These are phyloP conservation scores for Chrysaora quinquecirrha DNA, from an alignment of 30 jellyfish, hydroid and myxozoan genomes.

Conservation along the genomic window DNA sequence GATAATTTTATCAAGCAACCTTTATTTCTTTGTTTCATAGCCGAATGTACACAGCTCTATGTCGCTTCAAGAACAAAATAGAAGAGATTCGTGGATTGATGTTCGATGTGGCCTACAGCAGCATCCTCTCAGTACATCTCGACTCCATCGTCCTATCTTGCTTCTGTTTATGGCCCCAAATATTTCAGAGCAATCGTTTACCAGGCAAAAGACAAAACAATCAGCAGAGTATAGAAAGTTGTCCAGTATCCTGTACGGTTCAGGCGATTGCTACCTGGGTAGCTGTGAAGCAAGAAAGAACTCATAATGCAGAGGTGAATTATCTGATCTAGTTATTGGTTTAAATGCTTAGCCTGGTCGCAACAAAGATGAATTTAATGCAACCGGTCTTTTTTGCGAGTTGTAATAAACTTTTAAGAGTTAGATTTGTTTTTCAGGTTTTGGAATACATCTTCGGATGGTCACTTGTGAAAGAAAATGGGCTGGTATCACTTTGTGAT, in stretches of 20 bases:
- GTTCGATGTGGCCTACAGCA: conserved; percentile 9
- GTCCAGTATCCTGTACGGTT: not conserved
- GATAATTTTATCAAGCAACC: no score
- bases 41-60: conserved; percentile 45
- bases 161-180: conserved; percentile 58
- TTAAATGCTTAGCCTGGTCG: not conserved
- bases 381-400: not conserved
- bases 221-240: not conserved
- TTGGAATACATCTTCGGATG: conserved; percentile 12
- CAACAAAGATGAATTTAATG: no score
- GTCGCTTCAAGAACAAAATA: conserved; percentile 23
- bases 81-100: conserved; percentile 15
- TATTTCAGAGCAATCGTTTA: not conserved
- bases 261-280: not conserved
- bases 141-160: conserved; percentile 22
- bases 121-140: conserved; percentile 4
- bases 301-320: not conserved
- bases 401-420: not conserved
- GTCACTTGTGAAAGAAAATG: not conserved
- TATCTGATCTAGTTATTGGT: not conserved
- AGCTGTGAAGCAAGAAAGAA: not conserved
- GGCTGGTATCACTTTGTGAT: conserved; percentile 15
- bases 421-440: conserved; percentile 16
- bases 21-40: no score
- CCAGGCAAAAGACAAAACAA: not conserved